A percentile compares a stretch with the other conserved stretches of the same genome.
Conservation (phyloP, 2,113 vertebrate genomes). For the Melanocharis versteri region DNA sequence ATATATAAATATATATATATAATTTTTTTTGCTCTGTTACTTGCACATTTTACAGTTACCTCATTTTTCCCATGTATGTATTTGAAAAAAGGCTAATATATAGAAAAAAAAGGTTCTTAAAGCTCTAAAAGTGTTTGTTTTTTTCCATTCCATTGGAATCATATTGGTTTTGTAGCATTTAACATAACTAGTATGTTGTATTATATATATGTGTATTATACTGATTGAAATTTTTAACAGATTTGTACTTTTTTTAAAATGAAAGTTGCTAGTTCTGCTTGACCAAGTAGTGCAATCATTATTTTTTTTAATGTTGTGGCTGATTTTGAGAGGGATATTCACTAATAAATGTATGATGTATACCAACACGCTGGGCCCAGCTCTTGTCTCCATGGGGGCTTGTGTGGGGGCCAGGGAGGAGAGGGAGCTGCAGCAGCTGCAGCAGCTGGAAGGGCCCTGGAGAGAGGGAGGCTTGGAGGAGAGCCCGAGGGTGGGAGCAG, state of each 20-base stretch:
- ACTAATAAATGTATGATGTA: conserved; percentile 99
- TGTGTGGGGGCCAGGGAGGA: neutral
- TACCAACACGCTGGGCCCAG: conserved; percentile 69
- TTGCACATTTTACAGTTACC: conserved; percentile 99
- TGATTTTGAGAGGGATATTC: conserved; percentile 99
- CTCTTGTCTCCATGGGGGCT: neutral
- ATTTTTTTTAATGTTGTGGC: conserved; percentile 99
- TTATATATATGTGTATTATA: conserved; percentile 99
- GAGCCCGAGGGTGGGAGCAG: neutral
- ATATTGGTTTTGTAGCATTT: conserved; percentile 99
- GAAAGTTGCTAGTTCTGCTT: conserved; percentile 99
- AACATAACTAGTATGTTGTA: conserved; percentile 99
- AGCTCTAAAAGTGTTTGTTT: conserved; percentile 90
- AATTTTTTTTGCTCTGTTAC: conserved; percentile 95
- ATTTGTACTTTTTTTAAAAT: conserved; percentile 99
- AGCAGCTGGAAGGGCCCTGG: no score
- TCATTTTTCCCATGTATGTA: conserved; percentile 99
- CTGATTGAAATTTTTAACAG: conserved; percentile 99
- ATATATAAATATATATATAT: conserved; percentile 72
- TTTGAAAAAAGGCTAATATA: conserved; percentile 98
- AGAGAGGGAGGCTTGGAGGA: neutral
- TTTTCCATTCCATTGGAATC: conserved; percentile 99
- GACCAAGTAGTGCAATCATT: conserved; percentile 99
- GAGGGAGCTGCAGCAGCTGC: no score
- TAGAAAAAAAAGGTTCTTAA: conserved; percentile 99